These are phyloP conservation scores for Pissodes strobi DNA, from an alignment of 1,140 invertebrate species.

Conservation along the genomic window DNA sequence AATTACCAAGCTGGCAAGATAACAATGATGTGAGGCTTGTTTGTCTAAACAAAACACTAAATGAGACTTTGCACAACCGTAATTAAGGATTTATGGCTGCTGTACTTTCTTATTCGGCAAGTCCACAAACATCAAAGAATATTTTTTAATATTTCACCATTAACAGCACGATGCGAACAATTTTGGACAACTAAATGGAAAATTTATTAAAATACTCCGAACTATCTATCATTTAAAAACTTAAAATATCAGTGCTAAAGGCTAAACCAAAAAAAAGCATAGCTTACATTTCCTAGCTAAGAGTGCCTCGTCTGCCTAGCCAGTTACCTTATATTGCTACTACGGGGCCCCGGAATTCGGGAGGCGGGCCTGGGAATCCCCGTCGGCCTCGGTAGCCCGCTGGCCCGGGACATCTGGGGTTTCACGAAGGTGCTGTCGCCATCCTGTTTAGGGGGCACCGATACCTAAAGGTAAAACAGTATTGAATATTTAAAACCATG, in stretches of 20 bases:
- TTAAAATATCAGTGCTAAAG: not conserved
- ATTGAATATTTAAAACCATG: too few relatives aligned
- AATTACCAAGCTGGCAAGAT: not conserved
- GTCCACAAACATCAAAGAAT: too few relatives aligned
- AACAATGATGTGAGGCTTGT: not conserved
- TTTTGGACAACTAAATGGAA: too few relatives aligned
- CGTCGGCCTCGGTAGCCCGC: conserved; percentile 45
- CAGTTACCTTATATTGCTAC: conserved; percentile 40
- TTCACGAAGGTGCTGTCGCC: conserved; percentile 28
- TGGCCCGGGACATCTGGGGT: conserved; percentile 33
- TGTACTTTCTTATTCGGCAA: too few relatives aligned
- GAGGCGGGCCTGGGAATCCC: conserved; percentile 46
- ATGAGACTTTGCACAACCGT: too few relatives aligned
- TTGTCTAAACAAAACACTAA: too few relatives aligned
- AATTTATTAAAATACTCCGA: too few relatives aligned
- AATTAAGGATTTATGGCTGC: too few relatives aligned
- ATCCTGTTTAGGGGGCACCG: conserved; percentile 3
- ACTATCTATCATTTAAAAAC: too few relatives aligned
- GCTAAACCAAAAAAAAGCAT: not conserved
- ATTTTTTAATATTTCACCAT: too few relatives aligned
- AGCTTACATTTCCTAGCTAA: conserved; percentile 6
- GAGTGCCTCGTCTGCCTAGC: too few relatives aligned
- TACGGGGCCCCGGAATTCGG: conserved; percentile 44
- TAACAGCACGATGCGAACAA: too few relatives aligned
- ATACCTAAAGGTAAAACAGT: conserved; percentile 16